phyloP scores from a whole-genome alignment of 53 echinoderm and acorn worm genomes.

The Crossaster papposus region DNA sequence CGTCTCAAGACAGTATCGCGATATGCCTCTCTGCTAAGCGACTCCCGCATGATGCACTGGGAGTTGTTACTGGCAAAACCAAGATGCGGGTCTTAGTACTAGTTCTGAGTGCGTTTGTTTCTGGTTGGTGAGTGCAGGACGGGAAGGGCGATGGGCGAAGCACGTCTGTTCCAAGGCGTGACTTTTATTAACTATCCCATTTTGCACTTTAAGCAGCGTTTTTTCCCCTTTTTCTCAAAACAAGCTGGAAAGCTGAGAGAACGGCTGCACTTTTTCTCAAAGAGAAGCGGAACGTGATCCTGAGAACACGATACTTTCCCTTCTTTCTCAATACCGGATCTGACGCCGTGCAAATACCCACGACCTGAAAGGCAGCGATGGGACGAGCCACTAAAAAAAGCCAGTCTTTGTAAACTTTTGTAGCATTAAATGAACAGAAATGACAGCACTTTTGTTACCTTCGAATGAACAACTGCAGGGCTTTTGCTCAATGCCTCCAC shows the following conservation, averaged over 20 bases:
- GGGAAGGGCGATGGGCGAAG: background rate
- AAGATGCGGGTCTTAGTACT: background rate
- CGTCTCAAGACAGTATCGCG: background rate
- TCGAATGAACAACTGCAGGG: background rate
- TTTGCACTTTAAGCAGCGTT: background rate
- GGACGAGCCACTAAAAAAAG: background rate
- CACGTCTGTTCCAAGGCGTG: background rate
- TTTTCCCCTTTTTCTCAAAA: background rate
- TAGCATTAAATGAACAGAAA: background rate
- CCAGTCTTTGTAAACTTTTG: conserved; percentile 14
- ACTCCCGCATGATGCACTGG: background rate
- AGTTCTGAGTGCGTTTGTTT: background rate
- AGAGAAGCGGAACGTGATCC: conserved; percentile 35
- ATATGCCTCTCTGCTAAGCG: background rate
- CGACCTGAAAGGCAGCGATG: conserved; percentile 4
- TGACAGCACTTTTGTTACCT: background rate
- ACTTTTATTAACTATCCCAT: background rate
- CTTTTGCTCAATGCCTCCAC: background rate
- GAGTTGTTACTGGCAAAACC: background rate
- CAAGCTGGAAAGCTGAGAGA: background rate
- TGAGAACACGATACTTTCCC: background rate
- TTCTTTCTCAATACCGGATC: background rate
- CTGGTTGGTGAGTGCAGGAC: background rate
- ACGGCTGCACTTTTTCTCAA: conserved; percentile 21
- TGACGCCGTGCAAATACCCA: background rate